Conservation (phyloP, 2,888 invertebrate species). For the Leucoptera coffeella region DNA sequence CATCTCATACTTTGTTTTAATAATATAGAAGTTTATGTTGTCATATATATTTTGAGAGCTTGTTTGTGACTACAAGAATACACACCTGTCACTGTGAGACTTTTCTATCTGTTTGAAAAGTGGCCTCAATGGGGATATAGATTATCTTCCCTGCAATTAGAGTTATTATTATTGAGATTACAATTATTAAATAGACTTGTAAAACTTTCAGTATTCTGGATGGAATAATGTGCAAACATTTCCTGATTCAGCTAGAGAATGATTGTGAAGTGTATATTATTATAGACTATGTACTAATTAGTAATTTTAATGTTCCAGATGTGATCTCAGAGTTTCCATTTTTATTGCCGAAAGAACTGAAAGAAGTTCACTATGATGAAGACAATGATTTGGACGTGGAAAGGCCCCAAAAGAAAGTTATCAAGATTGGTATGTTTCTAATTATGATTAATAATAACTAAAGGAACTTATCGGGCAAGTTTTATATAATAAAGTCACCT, state of each 20-base stretch:
- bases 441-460: too few species aligned
- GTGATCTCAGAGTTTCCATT: constrained; percentile 68
- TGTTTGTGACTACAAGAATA: too few species aligned
- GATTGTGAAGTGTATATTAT: constrained; percentile 1
- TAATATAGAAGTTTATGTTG: not conserved
- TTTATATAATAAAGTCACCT: too few species aligned
- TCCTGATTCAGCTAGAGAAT: not conserved
- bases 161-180: too few species aligned
- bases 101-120: too few species aligned
- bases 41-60: too few species aligned
- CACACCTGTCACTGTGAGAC: too few species aligned
- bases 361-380: constrained; percentile 39
- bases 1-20: not conserved
- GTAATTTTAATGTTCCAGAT: constrained; percentile 39
- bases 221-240: not conserved
- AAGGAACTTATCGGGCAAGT: too few species aligned
- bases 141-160: too few species aligned
- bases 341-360: constrained; percentile 32
- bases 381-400: constrained; percentile 68
- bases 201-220: too few species aligned
- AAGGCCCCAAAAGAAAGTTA: constrained; percentile 32
- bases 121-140: too few species aligned
- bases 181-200: too few species aligned
- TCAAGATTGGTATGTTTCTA: constrained; percentile 58
- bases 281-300: constrained; percentile 1